phyloP scores from a whole-genome alignment of 2,113 vertebrate species.

The Hypocryptadius cinnamomeus region DNA sequence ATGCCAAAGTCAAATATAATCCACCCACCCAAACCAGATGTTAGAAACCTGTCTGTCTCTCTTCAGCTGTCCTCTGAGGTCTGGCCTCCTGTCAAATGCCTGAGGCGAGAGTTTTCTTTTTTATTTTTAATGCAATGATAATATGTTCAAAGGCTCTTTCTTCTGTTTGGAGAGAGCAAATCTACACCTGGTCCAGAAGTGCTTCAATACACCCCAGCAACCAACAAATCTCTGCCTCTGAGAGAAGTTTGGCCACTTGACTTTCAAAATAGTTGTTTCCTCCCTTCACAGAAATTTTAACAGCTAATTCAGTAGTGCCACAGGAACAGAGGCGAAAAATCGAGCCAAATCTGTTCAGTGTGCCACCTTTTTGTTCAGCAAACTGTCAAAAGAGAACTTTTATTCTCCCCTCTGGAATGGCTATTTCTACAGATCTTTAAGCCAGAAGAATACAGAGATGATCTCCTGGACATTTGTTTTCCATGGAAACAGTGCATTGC shows the following conservation, averaged over 20 bases:
- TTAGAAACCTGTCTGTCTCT: conserved; percentile 23
- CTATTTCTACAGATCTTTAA: not conserved
- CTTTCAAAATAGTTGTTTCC: not conserved
- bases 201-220: not conserved
- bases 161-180: not conserved
- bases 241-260: not conserved
- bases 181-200: not conserved
- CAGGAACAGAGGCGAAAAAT: not conserved
- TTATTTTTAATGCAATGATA: conserved; percentile 6
- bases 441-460: not conserved
- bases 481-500: not conserved
- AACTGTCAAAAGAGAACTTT: not conserved
- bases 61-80: conserved; percentile 4
- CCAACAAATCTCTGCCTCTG: not conserved
- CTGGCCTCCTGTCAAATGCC: not conserved
- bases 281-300: not conserved
- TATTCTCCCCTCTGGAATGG: not conserved
- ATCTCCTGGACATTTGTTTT: not conserved
- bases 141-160: not conserved
- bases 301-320: not conserved
- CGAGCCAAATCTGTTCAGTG: not conserved
- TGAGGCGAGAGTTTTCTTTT: not conserved
- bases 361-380: not conserved
- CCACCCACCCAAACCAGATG: conserved; percentile 23
- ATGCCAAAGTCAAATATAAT: conserved; percentile 13